A percentile compares a stretch with the other conserved stretches of the same genome.
Evolutionary conservation across 2,797 vertebrate genomes (phyloP).

Genomic region (Valencia hispanica): DNA sequence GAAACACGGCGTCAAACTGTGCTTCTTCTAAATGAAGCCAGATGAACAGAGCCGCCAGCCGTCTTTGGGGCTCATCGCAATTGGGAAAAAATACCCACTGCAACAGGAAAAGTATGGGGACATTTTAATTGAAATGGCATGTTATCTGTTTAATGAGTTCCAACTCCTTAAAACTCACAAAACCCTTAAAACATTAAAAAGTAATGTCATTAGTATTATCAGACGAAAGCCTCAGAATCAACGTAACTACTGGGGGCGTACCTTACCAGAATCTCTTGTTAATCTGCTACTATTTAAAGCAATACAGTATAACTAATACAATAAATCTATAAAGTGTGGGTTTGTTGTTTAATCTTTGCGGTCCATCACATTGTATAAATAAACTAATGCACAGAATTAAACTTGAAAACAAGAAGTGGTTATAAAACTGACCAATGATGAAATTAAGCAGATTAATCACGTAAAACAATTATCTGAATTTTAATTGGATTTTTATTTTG

Average conservation of each 20-base stretch:
- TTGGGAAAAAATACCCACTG: slow-evolving; percentile 1
- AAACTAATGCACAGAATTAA: background rate
- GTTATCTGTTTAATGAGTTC: background rate
- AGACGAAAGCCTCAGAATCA: background rate
- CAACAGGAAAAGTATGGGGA: background rate
- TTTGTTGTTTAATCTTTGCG: background rate
- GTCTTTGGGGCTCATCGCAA: slow-evolving; percentile 8
- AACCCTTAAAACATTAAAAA: background rate
- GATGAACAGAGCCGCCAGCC: slow-evolving; percentile 28
- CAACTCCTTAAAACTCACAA: background rate
- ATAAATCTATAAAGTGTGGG: background rate
- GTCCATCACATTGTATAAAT: background rate
- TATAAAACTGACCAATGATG: background rate
- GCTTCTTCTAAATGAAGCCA: slow-evolving; percentile 41
- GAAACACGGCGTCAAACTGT: slow-evolving; percentile 32
- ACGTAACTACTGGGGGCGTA: background rate
- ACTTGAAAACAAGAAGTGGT: background rate
- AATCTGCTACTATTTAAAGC: background rate
- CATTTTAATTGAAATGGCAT: slow-evolving; percentile 2
- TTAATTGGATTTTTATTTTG: background rate
- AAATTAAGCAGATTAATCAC: background rate
- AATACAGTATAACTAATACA: background rate
- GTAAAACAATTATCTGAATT: background rate
- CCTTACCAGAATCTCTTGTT: background rate
- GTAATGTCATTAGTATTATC: too few relatives aligned